phyloP scores from a whole-genome alignment of 2,113 vertebrate species.

The Erinaceus europaeus region DNA sequence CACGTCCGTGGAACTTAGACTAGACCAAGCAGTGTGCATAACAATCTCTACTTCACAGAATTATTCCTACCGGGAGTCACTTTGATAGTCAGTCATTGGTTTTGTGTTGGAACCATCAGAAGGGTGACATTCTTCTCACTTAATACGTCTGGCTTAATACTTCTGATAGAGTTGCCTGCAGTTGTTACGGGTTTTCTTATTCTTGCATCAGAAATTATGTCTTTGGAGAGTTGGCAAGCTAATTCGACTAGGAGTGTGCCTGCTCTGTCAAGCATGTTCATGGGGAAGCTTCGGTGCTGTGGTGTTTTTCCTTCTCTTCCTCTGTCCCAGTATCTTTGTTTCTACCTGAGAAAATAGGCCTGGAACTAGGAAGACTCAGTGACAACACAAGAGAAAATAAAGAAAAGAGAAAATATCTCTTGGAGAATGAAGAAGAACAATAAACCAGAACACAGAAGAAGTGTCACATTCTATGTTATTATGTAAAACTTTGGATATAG shows the following conservation, averaged over 20 bases:
- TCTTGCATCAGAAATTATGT: background rate
- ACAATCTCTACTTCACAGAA: background rate
- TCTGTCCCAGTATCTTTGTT: no score
- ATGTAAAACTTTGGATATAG: background rate
- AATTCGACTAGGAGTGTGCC: no score
- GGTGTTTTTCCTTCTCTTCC: no score
- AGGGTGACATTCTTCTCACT: background rate
- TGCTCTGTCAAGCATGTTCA: no score
- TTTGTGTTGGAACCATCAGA: background rate
- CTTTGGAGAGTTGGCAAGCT: no score
- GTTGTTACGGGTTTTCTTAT: background rate
- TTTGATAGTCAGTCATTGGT: background rate
- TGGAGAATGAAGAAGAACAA: background rate
- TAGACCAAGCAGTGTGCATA: rapidly evolving
- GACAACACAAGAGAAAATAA: no score
- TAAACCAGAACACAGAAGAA: background rate
- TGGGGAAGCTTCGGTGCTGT: no score
- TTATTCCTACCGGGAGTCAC: background rate
- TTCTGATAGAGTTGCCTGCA: background rate
- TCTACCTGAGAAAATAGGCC: no score
- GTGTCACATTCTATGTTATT: background rate
- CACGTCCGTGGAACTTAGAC: no score
- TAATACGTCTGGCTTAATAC: background rate
- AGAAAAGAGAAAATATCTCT: no score
- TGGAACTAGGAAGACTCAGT: no score